Conservation (phyloP, 2,113 vertebrate species). For the Misgurnus anguillicaudatus region DNA sequence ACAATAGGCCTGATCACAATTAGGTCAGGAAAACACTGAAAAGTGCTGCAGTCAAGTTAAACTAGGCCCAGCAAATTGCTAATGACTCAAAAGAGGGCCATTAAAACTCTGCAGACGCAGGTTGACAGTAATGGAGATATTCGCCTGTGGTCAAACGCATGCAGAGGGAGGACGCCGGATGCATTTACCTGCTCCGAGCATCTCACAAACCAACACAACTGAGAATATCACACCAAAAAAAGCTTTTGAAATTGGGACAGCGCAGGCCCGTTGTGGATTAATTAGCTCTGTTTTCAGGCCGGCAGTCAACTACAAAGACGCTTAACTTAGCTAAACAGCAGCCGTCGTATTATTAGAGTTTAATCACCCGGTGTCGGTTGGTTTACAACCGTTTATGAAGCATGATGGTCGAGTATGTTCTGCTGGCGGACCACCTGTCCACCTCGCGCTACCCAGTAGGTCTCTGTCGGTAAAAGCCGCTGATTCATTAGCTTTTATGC, state of each 20-base stretch:
- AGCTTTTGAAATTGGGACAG: conserved; percentile 63
- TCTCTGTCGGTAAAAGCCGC: conserved; percentile 32
- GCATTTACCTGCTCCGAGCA: conserved; percentile 57
- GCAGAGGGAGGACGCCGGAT: background rate
- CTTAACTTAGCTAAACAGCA: conserved; percentile 33
- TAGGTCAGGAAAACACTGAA: conserved; percentile 56
- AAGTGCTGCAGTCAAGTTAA: conserved; percentile 62
- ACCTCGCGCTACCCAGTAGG: conserved; percentile 29
- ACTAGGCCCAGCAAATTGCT: conserved; percentile 71
- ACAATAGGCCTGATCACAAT: conserved; percentile 53
- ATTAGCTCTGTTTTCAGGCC: conserved; percentile 80
- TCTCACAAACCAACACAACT: conserved; percentile 15
- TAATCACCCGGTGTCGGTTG: conserved; percentile 43
- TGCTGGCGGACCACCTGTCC: conserved; percentile 48
- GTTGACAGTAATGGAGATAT: conserved; percentile 85
- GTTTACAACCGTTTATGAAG: conserved; percentile 40
- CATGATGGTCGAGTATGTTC: conserved; percentile 19
- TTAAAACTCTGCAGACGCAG: conserved; percentile 70
- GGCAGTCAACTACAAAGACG: conserved; percentile 56
- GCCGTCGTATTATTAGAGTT: conserved; percentile 28
- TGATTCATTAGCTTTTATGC: conserved; percentile 56
- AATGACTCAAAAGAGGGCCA: conserved; percentile 75
- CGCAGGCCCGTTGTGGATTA: conserved; percentile 79
- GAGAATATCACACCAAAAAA: conserved; percentile 26
- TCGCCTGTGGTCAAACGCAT: conserved; percentile 77